Evolutionary conservation across 2,888 invertebrate species (phyloP), one percentile per base, ranked within the genome.

Genomic region (Leucozona laternaria): DNA sequence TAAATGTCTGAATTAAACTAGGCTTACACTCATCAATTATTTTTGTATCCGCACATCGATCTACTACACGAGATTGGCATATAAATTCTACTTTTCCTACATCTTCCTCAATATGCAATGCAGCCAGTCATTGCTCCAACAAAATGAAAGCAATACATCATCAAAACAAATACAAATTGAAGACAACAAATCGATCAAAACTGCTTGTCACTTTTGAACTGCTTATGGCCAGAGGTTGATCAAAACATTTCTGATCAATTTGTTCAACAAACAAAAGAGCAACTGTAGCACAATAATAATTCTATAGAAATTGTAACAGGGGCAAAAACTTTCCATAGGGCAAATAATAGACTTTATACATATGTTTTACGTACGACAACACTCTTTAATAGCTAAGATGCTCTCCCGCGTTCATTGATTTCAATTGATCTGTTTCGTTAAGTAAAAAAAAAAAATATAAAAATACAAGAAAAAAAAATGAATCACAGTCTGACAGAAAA

Each of bases 191-290:
- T 85, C 81, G 72, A 85, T 81, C 85, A 77, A 48, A 58, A 55
- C 15, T 45, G 22, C 40, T 43, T 58, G 71, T 72, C 58, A 48
- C 31, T 73, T 73, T 58, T 72, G 76, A 71, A 66, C 66, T 58
- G 17, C 10, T 15, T 11, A 8, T 58, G 45, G 11, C 66, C 66
- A 66, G 6, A 58, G 71, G 64, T 70, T 76, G 76, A 76, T 80
- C 80, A 84, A 75, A 83, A 79, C 71, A 76, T 71, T 80, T 76
- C 77, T 72, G 77, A 81, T 85, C 81, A 81, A 81, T 81, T 80
- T 68, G 68, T 68, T 68, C 15, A 37, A 84, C 77, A 85, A 85
- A 85, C 81, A 81, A 70, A 48, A 73, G 22, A 34, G 28, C 66
- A 50, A 34, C 45, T 20, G 17, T 57, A 57, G 11, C 7, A n/a